Evolutionary conservation across 2,113 vertebrate species (phyloP), one percentile per base, ranked within the genome.

Genomic region (Sebastes schlegelii): DNA sequence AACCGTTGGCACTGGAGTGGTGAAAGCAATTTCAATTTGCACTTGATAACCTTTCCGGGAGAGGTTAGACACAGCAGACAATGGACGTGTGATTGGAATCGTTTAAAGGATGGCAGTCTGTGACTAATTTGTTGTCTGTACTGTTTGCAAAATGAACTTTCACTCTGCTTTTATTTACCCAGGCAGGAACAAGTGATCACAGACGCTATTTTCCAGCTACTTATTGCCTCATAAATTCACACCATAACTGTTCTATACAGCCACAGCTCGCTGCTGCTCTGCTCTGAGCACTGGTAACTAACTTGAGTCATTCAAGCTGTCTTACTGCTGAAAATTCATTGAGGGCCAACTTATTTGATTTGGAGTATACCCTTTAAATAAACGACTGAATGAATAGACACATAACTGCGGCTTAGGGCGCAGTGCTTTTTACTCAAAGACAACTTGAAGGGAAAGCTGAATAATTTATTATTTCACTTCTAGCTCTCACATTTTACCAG

Each of bases 11-110:
- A 8, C 82, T 89, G 65, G 70, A 89, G 74, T 68, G 64, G 34
- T 69, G 65, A 87, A 85, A 67, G 73, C 74, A 74, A 77, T 77
- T 89, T 85, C 66, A 77, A 58, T 89, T 87, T 81, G 60, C 55
- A 68, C 42, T 9, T 57, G 60, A 77, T 86, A 76, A 86, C 85
- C 83, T 85, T 81, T 76, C 40, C 12, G 10, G 23, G 68, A 60
- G 80, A 87, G 77, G 72, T 72, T 26, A 73, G 63, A 42, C 42
- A 4, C n/a, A 67, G 68, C 54, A 77, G 58, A 70, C 71, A n/a
- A 5, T 42, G 46, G 45, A 71, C 6, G 23, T 19, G 21, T 88
- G 86, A 62, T 10, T 13, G 46, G 84, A 85, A 89, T 80, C 45
- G 48, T 74, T 80, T 80, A 73, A 69, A 26, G 46, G 45, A 8